phyloP scores from a whole-genome alignment of 2,888 invertebrate genomes.

The Dinocampus coccinellae region DNA sequence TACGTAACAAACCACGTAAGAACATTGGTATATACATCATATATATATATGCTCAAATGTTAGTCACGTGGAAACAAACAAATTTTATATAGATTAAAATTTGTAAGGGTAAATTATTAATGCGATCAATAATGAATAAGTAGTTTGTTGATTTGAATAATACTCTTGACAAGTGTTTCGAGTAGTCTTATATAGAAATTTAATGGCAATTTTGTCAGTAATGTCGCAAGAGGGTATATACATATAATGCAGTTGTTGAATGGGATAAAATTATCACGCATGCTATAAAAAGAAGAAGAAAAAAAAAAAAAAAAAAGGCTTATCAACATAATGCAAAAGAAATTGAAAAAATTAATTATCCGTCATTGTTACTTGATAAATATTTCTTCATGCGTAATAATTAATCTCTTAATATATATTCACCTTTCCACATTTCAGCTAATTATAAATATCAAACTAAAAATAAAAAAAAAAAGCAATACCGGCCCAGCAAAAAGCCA shows the following conservation, averaged over 20 bases:
- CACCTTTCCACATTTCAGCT: not conserved
- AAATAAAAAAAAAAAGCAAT: conserved; percentile 42
- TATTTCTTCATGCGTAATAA: not conserved
- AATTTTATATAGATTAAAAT: conserved; percentile 40
- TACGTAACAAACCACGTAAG: conserved; percentile 8
- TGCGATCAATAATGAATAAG: not conserved
- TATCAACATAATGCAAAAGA: not conserved
- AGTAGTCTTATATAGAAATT: not conserved
- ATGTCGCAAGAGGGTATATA: conserved; percentile 28
- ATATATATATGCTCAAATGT: conserved; percentile 47
- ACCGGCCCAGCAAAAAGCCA: conserved; percentile 62
- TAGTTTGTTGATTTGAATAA: not conserved
- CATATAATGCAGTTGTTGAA: not conserved
- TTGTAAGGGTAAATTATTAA: not conserved
- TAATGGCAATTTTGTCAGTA: conserved; percentile 35
- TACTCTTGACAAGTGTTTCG: not conserved
- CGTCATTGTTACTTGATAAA: not conserved
- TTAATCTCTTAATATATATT: not conserved
- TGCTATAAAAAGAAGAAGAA: not conserved
- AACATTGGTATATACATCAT: not conserved
- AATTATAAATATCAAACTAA: not conserved
- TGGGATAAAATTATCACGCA: not conserved
- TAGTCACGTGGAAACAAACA: conserved; percentile 32
- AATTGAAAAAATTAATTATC: not conserved
- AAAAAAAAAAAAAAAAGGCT: not conserved